These are phyloP conservation scores for Anthophora plumipes DNA, from an alignment of 2,888 invertebrate genomes.

Conservation along the genomic window DNA sequence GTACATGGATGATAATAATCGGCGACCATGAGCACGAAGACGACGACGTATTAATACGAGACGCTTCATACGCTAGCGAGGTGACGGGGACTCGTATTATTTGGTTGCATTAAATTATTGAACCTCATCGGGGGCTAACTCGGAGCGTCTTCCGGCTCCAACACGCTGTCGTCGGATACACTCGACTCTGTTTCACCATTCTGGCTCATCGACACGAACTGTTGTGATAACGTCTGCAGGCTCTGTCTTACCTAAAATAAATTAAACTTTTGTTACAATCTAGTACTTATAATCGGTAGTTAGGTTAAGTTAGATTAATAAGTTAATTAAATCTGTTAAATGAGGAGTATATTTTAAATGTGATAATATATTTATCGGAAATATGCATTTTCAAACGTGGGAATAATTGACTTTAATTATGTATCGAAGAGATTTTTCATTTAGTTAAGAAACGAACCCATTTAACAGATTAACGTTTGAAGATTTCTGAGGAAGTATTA, in stretches of 20 bases:
- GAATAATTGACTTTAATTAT: no score
- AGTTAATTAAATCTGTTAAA: background rate
- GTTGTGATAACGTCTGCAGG: slow-evolving; percentile 91
- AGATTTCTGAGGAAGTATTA: no score
- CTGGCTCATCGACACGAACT: slow-evolving; percentile 79
- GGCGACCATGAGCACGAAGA: slow-evolving; percentile 40
- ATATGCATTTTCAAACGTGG: no score
- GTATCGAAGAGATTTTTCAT: no score
- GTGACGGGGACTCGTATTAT: slow-evolving; percentile 76
- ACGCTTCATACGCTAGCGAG: slow-evolving; percentile 80
- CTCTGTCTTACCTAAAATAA: slow-evolving; percentile 90
- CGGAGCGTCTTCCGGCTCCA: slow-evolving; percentile 79
- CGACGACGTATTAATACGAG: slow-evolving; percentile 61
- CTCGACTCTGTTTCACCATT: slow-evolving; percentile 69
- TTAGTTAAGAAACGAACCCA: no score
- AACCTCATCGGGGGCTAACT: slow-evolving; percentile 79
- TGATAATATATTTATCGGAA: no score
- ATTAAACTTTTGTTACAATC: background rate
- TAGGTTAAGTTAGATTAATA: background rate
- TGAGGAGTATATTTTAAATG: no score
- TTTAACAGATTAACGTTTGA: no score
- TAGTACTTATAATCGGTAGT: background rate
- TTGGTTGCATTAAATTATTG: slow-evolving; percentile 73
- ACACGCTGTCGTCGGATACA: slow-evolving; percentile 68
- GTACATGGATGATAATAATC: slow-evolving; percentile 16